These are phyloP conservation scores for Sarcophaga caerulescens DNA, from an alignment of 2,888 invertebrate species.

Conservation along the genomic window DNA sequence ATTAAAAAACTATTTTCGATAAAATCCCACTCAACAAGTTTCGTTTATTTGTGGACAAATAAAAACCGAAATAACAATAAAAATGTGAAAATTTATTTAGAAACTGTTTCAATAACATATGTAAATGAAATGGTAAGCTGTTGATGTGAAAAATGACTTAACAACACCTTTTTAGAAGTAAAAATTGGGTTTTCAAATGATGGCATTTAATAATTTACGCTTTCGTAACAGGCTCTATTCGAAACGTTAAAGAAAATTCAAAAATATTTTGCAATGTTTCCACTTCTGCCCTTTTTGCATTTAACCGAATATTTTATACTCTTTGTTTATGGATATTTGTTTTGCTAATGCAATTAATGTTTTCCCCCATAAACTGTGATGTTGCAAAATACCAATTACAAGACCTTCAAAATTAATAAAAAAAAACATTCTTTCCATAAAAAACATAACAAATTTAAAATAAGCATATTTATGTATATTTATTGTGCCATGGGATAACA, in stretches of 20 bases:
- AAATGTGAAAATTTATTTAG: conserved; percentile 20
- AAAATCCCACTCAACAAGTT: conserved; percentile 21
- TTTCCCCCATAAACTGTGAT: neutral
- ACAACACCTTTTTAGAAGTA: neutral
- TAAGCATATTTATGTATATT: neutral
- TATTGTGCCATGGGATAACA: neutral
- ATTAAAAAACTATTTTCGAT: conserved; percentile 6
- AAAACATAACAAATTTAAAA: neutral
- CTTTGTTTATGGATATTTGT: neutral
- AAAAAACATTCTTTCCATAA: conserved; percentile 15
- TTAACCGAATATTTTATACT: neutral
- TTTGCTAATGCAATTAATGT: conserved; percentile 12
- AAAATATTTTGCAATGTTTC: no score
- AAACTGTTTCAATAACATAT: neutral
- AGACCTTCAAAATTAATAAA: conserved; percentile 1
- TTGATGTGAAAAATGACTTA: neutral
- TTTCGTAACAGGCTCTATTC: neutral
- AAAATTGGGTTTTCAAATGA: neutral
- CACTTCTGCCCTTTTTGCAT: neutral
- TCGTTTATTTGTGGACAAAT: conserved; percentile 8
- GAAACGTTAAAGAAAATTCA: no score
- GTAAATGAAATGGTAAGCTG: neutral
- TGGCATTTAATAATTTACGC: no score
- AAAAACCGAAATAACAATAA: conserved; percentile 22
- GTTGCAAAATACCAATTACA: neutral